Conservation (phyloP, 2,113 vertebrate species). For the Oreamnos americanus region DNA sequence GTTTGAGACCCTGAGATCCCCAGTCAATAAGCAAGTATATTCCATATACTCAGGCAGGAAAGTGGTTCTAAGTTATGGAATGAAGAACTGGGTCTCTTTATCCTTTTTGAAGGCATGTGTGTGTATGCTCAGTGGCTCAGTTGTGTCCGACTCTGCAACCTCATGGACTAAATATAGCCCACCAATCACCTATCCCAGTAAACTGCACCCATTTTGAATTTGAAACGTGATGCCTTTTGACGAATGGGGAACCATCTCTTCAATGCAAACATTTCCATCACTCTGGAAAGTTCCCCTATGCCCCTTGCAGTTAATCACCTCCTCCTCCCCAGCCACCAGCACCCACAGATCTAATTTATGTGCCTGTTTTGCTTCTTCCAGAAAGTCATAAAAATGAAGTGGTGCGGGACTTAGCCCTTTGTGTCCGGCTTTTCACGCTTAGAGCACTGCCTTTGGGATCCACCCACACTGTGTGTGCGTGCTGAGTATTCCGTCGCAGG, state of each 20-base stretch:
- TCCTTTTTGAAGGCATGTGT: neutral
- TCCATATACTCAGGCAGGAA: rapidly evolving
- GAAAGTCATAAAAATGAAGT: neutral
- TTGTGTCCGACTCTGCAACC: neutral
- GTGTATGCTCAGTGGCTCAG: neutral
- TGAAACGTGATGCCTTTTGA: neutral
- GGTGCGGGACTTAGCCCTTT: neutral
- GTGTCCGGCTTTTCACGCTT: neutral
- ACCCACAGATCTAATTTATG: neutral
- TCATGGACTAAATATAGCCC: neutral
- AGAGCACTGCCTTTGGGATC: neutral
- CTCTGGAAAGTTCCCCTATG: too few species aligned
- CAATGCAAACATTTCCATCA: rapidly evolving
- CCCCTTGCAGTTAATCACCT: too few species aligned
- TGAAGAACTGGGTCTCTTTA: neutral
- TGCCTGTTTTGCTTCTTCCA: neutral
- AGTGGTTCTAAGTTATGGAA: rapidly evolving
- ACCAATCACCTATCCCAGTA: neutral
- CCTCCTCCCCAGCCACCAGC: neutral
- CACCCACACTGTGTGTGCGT: rapidly evolving
- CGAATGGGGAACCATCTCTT: too few species aligned
- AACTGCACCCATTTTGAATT: neutral
- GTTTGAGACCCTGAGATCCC: neutral
- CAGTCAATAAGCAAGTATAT: rapidly evolving
- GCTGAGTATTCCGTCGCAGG: rapidly evolving